Evolutionary conservation across 2,797 vertebrate species (phyloP).

Genomic region (Thamnophis elegans): DNA sequence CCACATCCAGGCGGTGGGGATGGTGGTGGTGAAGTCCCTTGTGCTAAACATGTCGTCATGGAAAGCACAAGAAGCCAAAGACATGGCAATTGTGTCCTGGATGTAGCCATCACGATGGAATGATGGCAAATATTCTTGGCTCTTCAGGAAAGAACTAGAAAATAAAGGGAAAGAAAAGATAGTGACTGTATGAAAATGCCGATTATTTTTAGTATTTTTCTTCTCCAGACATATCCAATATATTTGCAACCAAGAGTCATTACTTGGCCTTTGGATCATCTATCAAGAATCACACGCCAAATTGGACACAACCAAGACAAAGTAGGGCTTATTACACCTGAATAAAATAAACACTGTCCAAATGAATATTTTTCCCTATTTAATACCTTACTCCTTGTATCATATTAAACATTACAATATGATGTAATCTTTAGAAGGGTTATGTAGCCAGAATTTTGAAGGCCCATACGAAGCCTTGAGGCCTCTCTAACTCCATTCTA

Average conservation of each 20-base stretch:
- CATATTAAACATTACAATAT: not conserved
- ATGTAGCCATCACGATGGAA: conserved; percentile 39
- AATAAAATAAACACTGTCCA: not conserved
- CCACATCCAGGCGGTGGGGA: conserved; percentile 75
- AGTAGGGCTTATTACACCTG: not conserved
- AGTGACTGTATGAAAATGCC: not conserved
- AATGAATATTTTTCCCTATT: not conserved
- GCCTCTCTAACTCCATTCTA: not conserved
- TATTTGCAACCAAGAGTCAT: not conserved
- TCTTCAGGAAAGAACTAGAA: conserved; percentile 24
- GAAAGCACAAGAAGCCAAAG: conserved; percentile 53
- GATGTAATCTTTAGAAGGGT: not conserved
- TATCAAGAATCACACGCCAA: not conserved
- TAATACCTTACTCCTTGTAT: not conserved
- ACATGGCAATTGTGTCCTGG: not conserved
- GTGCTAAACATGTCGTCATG: conserved; percentile 44
- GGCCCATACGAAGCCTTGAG: not conserved
- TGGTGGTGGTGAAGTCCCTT: conserved; percentile 16
- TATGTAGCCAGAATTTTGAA: not conserved
- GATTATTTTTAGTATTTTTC: not conserved
- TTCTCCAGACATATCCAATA: not conserved
- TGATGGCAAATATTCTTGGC: conserved; percentile 36
- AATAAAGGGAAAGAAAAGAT: not conserved
- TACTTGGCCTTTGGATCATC: not conserved
- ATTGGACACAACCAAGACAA: not conserved